These are phyloP conservation scores for Harpalus rubripes DNA, from an alignment of 2,888 invertebrate species.

Conservation along the genomic window DNA sequence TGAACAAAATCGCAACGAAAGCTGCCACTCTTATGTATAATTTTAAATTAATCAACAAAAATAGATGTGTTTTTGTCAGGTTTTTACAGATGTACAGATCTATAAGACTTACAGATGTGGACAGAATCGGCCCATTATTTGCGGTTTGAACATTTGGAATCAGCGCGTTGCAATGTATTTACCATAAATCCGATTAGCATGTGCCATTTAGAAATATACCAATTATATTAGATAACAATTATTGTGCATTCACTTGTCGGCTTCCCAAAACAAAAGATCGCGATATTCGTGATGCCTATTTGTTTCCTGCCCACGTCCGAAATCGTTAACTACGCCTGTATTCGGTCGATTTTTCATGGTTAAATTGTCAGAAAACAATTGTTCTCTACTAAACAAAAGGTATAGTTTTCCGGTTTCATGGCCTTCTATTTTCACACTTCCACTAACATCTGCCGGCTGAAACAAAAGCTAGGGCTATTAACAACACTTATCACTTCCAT, in stretches of 20 bases:
- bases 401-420: constrained; percentile 46
- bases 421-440: constrained; percentile 43
- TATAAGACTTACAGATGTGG: too few species aligned
- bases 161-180: too few species aligned
- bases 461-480: constrained; percentile 49
- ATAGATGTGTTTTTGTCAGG: too few species aligned
- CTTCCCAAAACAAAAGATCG: neutral
- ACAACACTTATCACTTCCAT: constrained; percentile 30
- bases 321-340: constrained; percentile 33
- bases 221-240: neutral
- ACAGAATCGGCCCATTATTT: too few species aligned
- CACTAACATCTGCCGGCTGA: constrained; percentile 31
- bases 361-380: constrained; percentile 45
- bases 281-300: neutral
- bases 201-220: neutral
- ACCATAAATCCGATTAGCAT: too few species aligned
- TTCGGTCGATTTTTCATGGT: constrained; percentile 41
- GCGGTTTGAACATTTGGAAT: too few species aligned
- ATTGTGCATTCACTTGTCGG: neutral
- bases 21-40: too few species aligned
- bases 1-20: too few species aligned
- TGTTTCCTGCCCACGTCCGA: constrained; percentile 32
- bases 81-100: too few species aligned
- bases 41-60: too few species aligned
- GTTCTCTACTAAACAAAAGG: constrained; percentile 41